Base-by-base conservation (phyloP, 2,797 vertebrate genomes). In the Steatocranus sp. region DNA sequence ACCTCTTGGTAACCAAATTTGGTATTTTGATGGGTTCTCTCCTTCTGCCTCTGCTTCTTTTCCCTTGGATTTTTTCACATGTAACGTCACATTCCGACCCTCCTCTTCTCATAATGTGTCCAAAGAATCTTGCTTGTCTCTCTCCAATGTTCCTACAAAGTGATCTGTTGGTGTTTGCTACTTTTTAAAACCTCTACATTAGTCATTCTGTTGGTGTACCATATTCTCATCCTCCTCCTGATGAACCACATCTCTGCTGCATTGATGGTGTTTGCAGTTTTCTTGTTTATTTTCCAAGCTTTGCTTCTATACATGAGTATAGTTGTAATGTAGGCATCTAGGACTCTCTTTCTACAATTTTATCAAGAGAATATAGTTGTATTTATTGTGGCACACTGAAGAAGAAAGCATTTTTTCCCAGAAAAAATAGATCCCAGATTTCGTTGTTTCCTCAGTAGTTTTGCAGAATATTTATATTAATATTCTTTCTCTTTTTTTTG, bases 211-310 rank as follows among this genome's bases (percentile, higher is more conserved):
- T 61, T 34, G 17, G 30, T 61, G 56, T 61, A n/a, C 30, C 10
- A 61, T 61, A 61, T 34, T 61, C 56, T 34, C 30, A 11, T 61
- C 30, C 2, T 61, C 30, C 10, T 61, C 30, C 30, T n/a, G 56
- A 61, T n/a, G 56, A 61, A 61, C 56, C 4, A 61, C 56, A 34
- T 34, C 56, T 61, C 30, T 61, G 56, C 17, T 34, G 1, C 56
- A 61, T 3, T 61, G 30, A 61, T 34, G 56, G 30, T 61, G 56
- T 5, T 34, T 61, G 18, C 30, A 61, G 56, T 61, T 61, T 61
- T 61, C 56, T 61, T 61, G 30, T 61, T 61, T 61, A 61, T 61
- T 61, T 34, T 61, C 17, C 56, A 61, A 61, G 56, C 30, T 61
- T 61, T 61, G 56, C 30, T 61, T 61, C 56, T n/a, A 34, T 61